A percentile compares a stretch with the other conserved stretches of the same genome.
These are phyloP conservation scores for Lottia gigantea DNA, from an alignment of 2,888 invertebrate genomes.

Conservation along the genomic window DNA sequence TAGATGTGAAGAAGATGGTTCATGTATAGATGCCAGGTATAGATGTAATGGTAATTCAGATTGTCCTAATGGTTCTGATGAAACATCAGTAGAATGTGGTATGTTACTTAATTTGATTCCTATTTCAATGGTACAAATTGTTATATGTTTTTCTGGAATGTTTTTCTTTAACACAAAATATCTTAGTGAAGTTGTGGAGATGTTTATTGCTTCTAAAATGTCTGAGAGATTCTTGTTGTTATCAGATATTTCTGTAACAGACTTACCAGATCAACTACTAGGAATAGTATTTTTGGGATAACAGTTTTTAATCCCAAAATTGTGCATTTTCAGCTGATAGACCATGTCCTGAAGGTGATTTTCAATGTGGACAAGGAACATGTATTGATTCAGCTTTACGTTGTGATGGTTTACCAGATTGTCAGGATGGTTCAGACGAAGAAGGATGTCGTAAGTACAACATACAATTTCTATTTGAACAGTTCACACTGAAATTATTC, in stretches of 20 bases:
- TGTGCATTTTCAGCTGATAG: slow-evolving; percentile 10
- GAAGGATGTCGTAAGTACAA: slow-evolving; percentile 43
- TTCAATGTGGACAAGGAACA: slow-evolving; percentile 67
- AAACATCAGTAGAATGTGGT: slow-evolving; percentile 81
- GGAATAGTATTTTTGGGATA: too few relatives aligned
- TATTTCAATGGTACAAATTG: too few relatives aligned
- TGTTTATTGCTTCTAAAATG: too few relatives aligned
- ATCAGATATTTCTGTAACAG: too few relatives aligned
- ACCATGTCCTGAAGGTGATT: slow-evolving; percentile 32
- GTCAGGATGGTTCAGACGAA: slow-evolving; percentile 61
- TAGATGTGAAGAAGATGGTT: slow-evolving; percentile 75
- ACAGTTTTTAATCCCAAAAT: too few relatives aligned
- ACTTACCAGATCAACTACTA: too few relatives aligned
- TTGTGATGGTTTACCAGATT: slow-evolving; percentile 79
- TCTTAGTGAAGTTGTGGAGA: too few relatives aligned
- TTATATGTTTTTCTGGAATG: too few relatives aligned
- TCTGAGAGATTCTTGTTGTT: too few relatives aligned
- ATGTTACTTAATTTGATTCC: slow-evolving; percentile 63
- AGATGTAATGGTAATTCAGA: slow-evolving; percentile 64
- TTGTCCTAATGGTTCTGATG: slow-evolving; percentile 84
- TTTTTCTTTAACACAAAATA: too few relatives aligned
- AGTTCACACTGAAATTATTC: background rate
- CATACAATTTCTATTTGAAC: background rate
- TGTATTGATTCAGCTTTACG: slow-evolving; percentile 82
- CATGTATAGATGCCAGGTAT: slow-evolving; percentile 48